Evolutionary conservation across 2,113 vertebrate species (phyloP).

Genomic region (Neotoma lepida): DNA sequence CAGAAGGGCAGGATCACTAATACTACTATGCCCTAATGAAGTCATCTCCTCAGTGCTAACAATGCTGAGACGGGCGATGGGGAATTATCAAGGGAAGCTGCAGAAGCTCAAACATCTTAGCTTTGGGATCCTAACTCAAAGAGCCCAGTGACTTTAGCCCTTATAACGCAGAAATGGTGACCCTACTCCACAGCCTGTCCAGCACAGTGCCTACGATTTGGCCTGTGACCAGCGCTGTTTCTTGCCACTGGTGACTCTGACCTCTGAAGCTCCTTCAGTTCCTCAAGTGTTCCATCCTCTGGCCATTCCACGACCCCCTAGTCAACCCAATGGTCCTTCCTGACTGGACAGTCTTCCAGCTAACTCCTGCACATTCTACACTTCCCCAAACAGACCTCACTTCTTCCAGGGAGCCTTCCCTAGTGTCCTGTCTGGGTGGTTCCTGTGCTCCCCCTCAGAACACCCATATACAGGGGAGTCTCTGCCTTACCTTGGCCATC

Average conservation of each 20-base stretch:
- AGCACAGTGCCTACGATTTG: fast-evolving
- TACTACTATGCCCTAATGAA: neutral
- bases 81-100: neutral
- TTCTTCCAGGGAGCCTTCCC: neutral
- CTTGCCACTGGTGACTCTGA: neutral
- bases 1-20: neutral
- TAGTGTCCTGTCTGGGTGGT: neutral
- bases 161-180: neutral
- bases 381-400: neutral
- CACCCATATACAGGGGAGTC: neutral
- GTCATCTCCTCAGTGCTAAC: neutral
- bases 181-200: neutral
- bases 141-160: neutral
- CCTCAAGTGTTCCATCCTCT: neutral
- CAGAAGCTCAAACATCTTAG: neutral
- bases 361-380: neutral
- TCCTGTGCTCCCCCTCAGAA: neutral
- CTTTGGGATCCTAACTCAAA: neutral
- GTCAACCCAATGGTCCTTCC: neutral
- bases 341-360: neutral
- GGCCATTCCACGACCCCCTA: neutral
- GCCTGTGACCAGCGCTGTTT: neutral
- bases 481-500: neutral
- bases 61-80: fast-evolving
- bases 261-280: neutral